phyloP scores from a whole-genome alignment of 2,113 vertebrate species.

The Leiothrix lutea region DNA sequence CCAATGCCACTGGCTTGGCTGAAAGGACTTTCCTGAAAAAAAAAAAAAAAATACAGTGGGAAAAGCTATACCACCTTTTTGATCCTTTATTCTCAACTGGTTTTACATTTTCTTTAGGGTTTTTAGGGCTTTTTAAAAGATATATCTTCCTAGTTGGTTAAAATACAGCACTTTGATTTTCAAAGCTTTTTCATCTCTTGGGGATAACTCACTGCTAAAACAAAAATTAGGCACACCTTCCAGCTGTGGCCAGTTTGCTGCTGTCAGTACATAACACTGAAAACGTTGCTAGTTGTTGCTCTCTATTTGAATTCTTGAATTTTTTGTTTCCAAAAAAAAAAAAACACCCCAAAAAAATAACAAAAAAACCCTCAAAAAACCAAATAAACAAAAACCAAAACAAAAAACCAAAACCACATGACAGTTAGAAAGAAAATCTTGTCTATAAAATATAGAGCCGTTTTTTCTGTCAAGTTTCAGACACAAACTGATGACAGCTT shows the following conservation, averaged over 20 bases:
- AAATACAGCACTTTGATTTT: neutral
- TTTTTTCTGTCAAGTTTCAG: neutral
- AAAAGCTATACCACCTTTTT: neutral
- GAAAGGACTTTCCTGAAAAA: neutral
- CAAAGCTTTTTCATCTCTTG: neutral
- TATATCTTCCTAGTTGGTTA: neutral
- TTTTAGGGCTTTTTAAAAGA: neutral
- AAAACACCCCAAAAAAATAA: neutral
- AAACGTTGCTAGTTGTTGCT: neutral
- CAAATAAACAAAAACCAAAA: too few relatives aligned
- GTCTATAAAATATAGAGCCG: neutral
- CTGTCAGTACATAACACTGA: neutral
- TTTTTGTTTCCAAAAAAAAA: neutral
- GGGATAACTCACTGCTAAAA: neutral
- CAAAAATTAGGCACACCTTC: neutral
- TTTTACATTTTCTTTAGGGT: neutral
- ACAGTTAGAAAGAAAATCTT: neutral
- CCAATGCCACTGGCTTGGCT: neutral
- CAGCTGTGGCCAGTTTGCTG: neutral
- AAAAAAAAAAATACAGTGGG: neutral
- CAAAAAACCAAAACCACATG: too few relatives aligned
- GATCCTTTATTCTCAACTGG: neutral
- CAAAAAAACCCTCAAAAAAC: too few relatives aligned
- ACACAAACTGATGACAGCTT: neutral
- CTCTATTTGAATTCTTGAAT: neutral